phyloP scores from a whole-genome alignment of 1,140 invertebrate genomes.

The Aphelenchoides besseyi region DNA sequence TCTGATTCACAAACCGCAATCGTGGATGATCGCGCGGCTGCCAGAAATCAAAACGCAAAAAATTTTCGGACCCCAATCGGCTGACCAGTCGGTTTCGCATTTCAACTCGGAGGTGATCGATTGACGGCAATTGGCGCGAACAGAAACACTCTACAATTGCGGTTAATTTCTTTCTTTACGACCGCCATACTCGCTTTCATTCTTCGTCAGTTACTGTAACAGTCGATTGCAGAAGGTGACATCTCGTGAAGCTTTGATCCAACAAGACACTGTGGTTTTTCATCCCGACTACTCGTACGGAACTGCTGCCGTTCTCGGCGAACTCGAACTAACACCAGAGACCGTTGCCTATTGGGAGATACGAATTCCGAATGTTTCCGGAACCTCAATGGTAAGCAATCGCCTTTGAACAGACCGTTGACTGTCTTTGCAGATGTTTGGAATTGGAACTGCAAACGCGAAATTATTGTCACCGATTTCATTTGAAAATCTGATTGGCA shows the following conservation, averaged over 20 bases:
- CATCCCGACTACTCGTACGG: conserved; percentile 33
- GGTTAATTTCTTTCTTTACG: too few species aligned
- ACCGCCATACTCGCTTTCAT: too few species aligned
- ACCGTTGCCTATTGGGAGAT: conserved; percentile 43
- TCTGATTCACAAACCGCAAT: too few species aligned
- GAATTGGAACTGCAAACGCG: conserved; percentile 24
- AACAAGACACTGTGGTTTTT: conserved; percentile 23
- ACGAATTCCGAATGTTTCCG: conserved; percentile 25
- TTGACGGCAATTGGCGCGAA: too few species aligned
- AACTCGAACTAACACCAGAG: conserved; percentile 3
- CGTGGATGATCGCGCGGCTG: too few species aligned
- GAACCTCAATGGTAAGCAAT: conserved; percentile 38
- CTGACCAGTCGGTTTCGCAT: too few species aligned
- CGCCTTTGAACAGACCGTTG: too few species aligned
- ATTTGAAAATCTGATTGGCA: conserved; percentile 40
- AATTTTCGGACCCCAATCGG: too few species aligned
- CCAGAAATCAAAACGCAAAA: too few species aligned
- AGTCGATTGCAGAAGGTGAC: background rate
- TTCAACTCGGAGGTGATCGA: too few species aligned
- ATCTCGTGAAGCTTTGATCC: background rate
- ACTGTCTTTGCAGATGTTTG: conserved; percentile 3
- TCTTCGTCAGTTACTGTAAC: too few species aligned
- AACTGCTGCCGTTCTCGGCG: conserved; percentile 34
- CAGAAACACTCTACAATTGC: too few species aligned
- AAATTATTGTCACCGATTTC: conserved; percentile 7